Conservation (phyloP, 2,888 invertebrate species). For the Itoplectis maculator region DNA sequence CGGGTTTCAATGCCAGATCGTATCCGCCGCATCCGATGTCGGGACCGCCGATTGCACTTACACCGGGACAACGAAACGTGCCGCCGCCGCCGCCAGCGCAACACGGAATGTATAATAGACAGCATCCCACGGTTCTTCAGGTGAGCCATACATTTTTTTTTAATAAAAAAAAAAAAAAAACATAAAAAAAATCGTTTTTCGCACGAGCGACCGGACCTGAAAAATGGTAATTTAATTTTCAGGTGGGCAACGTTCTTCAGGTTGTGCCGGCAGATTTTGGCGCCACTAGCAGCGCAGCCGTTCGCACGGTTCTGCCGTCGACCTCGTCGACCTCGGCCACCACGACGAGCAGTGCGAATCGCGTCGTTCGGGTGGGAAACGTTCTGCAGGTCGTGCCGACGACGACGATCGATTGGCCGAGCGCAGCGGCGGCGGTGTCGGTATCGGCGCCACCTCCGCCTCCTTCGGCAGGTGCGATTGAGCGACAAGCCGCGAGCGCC, state of each 20-base stretch:
- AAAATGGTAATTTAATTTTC: constrained; percentile 79
- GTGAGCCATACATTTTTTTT: too few species aligned
- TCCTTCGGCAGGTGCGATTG: constrained; percentile 57
- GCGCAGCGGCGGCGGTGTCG: constrained; percentile 27
- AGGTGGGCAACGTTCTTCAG: constrained; percentile 87
- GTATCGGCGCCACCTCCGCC: too few species aligned
- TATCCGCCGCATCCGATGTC: constrained; percentile 74
- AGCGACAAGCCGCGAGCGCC: constrained; percentile 61
- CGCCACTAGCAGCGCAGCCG: not conserved
- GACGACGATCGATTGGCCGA: constrained; percentile 81
- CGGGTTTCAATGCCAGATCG: constrained; percentile 72
- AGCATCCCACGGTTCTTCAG: constrained; percentile 80
- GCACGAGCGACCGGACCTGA: too few species aligned
- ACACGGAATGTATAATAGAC: constrained; percentile 78
- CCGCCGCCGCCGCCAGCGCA: constrained; percentile 68
- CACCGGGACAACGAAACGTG: constrained; percentile 60
- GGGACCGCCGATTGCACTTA: constrained; percentile 42
- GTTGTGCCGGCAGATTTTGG: constrained; percentile 84
- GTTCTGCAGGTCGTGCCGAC: constrained; percentile 82
- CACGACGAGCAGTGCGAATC: constrained; percentile 73
- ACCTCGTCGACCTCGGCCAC: constrained; percentile 60
- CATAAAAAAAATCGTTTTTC: too few species aligned
- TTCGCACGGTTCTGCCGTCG: constrained; percentile 54
- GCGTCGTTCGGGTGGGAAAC: constrained; percentile 82
- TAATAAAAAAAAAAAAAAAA: too few species aligned